phyloP scores from a whole-genome alignment of 2,797 vertebrate genomes.

The Rhadinocentrus ornatus region DNA sequence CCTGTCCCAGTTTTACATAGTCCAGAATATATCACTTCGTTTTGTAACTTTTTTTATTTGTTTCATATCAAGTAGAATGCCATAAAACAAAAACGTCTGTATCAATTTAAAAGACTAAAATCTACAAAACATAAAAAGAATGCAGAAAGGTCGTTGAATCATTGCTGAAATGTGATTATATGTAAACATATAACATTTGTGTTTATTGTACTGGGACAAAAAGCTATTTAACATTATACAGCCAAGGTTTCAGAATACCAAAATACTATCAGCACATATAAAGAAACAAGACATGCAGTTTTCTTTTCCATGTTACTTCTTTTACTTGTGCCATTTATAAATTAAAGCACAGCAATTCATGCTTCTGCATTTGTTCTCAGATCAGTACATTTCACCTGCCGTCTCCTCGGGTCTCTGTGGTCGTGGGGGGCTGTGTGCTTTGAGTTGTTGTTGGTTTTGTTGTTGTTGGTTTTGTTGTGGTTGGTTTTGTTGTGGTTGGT shows the following conservation, averaged over 20 bases:
- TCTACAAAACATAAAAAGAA: not conserved
- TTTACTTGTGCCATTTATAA: not conserved
- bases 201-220: not conserved
- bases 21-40: not conserved
- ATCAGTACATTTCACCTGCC: conserved; percentile 7
- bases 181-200: not conserved
- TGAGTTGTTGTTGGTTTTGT: not conserved
- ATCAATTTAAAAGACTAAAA: not conserved
- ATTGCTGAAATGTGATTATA: conserved; percentile 30
- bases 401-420: conserved; percentile 56
- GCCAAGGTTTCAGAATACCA: not conserved
- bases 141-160: not conserved
- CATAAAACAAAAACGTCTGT: not conserved
- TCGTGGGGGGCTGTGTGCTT: not conserved
- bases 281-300: not conserved
- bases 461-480: conserved; percentile 15
- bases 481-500: not conserved
- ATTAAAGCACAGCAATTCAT: not conserved
- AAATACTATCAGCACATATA: not conserved
- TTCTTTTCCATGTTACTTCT: not conserved
- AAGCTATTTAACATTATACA: not conserved
- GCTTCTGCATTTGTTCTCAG: not conserved
- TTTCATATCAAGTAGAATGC: not conserved
- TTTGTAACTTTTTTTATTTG: conserved; percentile 6
- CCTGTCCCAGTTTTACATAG: conserved; percentile 14